These are phyloP conservation scores for Anticlea derivata DNA, from an alignment of 2,888 invertebrate genomes.

Conservation along the genomic window DNA sequence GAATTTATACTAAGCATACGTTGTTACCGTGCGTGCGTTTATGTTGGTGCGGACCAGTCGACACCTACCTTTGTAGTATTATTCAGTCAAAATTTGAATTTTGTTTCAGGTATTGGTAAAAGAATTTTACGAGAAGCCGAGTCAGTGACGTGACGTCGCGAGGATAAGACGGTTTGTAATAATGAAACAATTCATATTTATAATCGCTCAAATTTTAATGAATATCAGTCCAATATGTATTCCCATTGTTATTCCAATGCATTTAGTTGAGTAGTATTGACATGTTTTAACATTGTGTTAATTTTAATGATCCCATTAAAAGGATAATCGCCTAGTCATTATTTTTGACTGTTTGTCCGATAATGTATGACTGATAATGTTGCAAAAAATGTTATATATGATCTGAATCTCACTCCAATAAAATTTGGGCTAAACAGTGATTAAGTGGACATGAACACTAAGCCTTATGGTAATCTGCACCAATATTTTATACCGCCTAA, in stretches of 20 bases:
- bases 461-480: too few relatives aligned
- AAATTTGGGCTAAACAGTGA: too few relatives aligned
- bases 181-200: slow-evolving; percentile 44
- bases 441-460: too few relatives aligned
- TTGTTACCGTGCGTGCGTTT: too few relatives aligned
- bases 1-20: too few relatives aligned
- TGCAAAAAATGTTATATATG: too few relatives aligned
- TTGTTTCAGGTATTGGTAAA: slow-evolving; percentile 55
- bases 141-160: slow-evolving; percentile 38
- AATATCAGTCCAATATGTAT: slow-evolving; percentile 39
- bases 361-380: too few relatives aligned
- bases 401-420: too few relatives aligned
- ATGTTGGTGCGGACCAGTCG: too few relatives aligned
- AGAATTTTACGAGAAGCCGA: slow-evolving; percentile 53
- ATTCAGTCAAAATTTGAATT: not conserved
- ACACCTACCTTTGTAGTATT: too few relatives aligned
- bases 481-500: too few relatives aligned
- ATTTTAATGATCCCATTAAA: slow-evolving; percentile 18
- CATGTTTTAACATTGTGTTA: slow-evolving; percentile 15
- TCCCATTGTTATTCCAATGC: slow-evolving; percentile 38
- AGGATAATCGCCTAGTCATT: slow-evolving; percentile 19
- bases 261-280: slow-evolving; percentile 39
- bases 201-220: slow-evolving; percentile 65
- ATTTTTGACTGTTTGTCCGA: slow-evolving; percentile 12
- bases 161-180: slow-evolving; percentile 17